These are phyloP conservation scores for Heterodera filipjevi DNA, from an alignment of 2,888 invertebrate genomes.

Conservation along the genomic window DNA sequence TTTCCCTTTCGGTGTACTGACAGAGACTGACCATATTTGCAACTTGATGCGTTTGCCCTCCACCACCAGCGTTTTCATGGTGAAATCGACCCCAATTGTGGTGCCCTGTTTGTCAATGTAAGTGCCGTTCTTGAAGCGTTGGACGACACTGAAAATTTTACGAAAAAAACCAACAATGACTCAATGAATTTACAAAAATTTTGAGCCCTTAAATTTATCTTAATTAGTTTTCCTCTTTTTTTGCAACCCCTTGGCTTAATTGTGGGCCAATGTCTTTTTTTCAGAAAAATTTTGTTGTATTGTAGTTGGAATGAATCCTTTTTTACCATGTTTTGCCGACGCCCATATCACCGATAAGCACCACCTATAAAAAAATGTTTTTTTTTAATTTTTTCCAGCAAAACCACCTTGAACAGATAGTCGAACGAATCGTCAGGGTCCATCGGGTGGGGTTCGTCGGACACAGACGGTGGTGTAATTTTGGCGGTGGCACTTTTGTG, in stretches of 20 bases:
- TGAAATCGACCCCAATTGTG: constrained; percentile 96
- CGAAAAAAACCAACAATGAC: constrained; percentile 89
- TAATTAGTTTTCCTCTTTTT: too few relatives aligned
- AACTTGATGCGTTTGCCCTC: constrained; percentile 95
- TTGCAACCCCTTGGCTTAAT: too few relatives aligned
- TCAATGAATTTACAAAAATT: constrained; percentile 60
- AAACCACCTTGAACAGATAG: constrained; percentile 80
- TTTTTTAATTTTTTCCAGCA: background rate
- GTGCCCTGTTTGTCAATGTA: constrained; percentile 92
- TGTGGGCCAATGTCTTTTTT: too few relatives aligned
- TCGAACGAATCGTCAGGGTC: constrained; percentile 75
- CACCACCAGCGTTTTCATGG: constrained; percentile 92
- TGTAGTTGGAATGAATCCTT: too few relatives aligned
- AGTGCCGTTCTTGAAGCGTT: constrained; percentile 91
- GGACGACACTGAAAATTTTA: constrained; percentile 77
- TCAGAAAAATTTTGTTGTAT: too few relatives aligned
- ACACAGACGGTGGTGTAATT: background rate
- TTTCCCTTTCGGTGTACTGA: too few relatives aligned
- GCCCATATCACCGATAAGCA: constrained; percentile 65
- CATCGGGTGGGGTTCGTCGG: constrained; percentile 22
- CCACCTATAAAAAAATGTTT: constrained; percentile 41
- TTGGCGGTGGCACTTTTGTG: background rate
- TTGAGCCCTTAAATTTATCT: too few relatives aligned
- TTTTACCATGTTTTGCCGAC: constrained; percentile 60
- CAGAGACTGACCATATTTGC: constrained; percentile 55